phyloP scores from a whole-genome alignment of 2,888 invertebrate species.

The Bembecia ichneumoniformis region DNA sequence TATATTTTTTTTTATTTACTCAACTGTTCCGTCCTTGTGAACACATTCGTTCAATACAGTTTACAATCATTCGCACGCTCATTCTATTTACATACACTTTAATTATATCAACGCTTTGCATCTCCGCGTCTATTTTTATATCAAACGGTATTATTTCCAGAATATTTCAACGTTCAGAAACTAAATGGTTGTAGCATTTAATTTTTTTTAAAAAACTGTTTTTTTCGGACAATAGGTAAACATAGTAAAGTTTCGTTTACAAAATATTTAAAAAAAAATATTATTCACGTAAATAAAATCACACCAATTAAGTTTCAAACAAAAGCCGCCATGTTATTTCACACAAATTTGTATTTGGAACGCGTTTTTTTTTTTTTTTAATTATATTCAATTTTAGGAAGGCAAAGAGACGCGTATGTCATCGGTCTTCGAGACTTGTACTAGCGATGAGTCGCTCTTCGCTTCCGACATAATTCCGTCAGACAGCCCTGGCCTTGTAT shows the following conservation, averaged over 20 bases:
- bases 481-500: not conserved
- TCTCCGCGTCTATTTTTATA: constrained; percentile 19
- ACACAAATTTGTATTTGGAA: not conserved
- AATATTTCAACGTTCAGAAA: constrained; percentile 8
- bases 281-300: not conserved
- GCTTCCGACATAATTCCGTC: constrained; percentile 1
- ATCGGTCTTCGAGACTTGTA: constrained; percentile 6
- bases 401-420: constrained; percentile 3
- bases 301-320: not conserved
- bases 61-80: constrained; percentile 6
- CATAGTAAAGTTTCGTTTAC: no score
- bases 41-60: constrained; percentile 15
- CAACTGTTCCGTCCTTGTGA: constrained; percentile 2
- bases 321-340: not conserved
- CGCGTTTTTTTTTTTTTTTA: not conserved
- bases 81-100: constrained; percentile 35
- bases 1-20: not conserved
- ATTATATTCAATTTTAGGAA: constrained; percentile 2
- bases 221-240: no score
- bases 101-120: constrained; percentile 33
- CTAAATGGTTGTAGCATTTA: no score
- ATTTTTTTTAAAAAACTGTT: no score
- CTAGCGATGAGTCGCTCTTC: constrained; percentile 1
- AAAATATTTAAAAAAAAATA: no score
- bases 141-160: constrained; percentile 12